Evolutionary conservation across 2,113 vertebrate genomes (phyloP).

Genomic region (Nothocercus nigrocapillus): DNA sequence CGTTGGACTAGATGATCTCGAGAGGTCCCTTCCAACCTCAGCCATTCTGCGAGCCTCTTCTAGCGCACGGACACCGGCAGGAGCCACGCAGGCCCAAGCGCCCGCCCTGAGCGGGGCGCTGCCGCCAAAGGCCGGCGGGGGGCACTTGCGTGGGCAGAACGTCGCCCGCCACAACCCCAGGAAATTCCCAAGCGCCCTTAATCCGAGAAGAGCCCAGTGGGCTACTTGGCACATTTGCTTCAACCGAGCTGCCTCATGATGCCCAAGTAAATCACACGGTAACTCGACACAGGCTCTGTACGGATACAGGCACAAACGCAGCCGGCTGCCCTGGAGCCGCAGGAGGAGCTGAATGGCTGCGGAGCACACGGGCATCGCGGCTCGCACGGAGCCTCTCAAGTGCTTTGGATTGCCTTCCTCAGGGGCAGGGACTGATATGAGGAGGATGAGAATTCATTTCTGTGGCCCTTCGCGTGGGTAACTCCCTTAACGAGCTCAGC

Average conservation of each 20-base stretch:
- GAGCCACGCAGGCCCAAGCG: neutral
- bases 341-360: fast-evolving
- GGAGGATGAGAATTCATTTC: neutral
- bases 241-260: constrained; percentile 34
- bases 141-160: fast-evolving
- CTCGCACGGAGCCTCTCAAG: neutral
- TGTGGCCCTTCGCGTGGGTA: neutral
- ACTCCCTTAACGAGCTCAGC: neutral
- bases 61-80: neutral
- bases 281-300: constrained; percentile 28
- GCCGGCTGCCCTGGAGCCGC: neutral
- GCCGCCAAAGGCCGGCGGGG: fast-evolving
- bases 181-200: constrained; percentile 59
- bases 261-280: neutral
- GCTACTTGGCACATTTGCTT: constrained; percentile 43
- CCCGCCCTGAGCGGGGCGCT: neutral
- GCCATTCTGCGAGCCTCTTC: neutral
- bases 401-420: neutral
- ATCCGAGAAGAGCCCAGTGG: constrained; percentile 40
- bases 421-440: neutral
- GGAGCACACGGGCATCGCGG: neutral
- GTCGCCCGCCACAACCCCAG: constrained; percentile 12
- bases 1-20: no score
- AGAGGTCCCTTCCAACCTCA: no score
- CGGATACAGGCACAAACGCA: neutral